A percentile compares a stretch with the other conserved stretches of the same genome.
These are phyloP conservation scores for Notarius quadriscutis DNA, from an alignment of 2,113 vertebrate species.

Conservation along the genomic window DNA sequence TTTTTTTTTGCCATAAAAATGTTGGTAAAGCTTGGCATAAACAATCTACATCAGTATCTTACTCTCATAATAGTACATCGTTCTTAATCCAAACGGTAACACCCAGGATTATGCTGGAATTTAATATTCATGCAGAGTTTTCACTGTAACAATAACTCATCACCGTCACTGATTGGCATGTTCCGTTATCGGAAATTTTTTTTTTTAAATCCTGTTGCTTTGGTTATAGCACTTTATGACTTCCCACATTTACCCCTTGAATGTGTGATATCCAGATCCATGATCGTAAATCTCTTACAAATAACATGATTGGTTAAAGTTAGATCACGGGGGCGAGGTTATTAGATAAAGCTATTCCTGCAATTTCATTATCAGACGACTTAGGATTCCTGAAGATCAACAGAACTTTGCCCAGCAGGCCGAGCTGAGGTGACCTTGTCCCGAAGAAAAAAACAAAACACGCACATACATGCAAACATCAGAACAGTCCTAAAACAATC, in stretches of 20 bases:
- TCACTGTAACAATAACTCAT: background rate
- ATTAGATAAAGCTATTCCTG: background rate
- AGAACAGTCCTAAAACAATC: background rate
- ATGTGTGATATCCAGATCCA: background rate
- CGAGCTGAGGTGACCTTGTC: background rate
- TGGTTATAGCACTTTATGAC: background rate
- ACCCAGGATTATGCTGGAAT: background rate
- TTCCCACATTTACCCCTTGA: background rate
- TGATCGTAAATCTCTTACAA: background rate
- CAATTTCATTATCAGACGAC: background rate
- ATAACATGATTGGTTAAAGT: background rate
- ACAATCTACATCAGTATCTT: background rate
- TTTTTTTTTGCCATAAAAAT: background rate
- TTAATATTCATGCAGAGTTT: background rate
- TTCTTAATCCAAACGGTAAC: background rate
- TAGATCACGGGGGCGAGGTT: background rate
- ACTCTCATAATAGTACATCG: background rate
- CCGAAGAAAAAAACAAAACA: background rate
- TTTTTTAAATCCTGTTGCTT: background rate
- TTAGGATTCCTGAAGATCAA: background rate
- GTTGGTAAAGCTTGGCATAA: background rate
- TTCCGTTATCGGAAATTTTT: too few species aligned
- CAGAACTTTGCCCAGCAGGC: background rate
- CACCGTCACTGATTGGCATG: background rate
- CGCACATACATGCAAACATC: background rate